phyloP scores from a whole-genome alignment of 2,113 vertebrate genomes.

The Ctenomys sociabilis region DNA sequence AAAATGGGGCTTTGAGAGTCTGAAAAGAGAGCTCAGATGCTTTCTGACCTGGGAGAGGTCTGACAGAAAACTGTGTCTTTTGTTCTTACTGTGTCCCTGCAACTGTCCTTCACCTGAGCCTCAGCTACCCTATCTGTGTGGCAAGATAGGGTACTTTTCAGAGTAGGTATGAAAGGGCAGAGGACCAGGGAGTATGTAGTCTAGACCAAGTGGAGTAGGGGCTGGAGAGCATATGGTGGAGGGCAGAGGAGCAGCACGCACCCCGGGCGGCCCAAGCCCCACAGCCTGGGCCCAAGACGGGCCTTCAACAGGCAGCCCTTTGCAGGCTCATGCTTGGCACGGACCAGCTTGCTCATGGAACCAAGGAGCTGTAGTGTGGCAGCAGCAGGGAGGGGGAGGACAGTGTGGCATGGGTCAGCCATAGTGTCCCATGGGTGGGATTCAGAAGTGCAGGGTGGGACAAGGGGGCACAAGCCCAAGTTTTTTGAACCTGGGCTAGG shows the following conservation, averaged over 20 bases:
- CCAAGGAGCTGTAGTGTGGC: background rate
- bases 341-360: background rate
- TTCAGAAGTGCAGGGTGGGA: background rate
- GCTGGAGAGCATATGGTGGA: background rate
- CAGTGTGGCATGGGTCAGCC: background rate
- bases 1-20: background rate
- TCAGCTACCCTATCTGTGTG: background rate
- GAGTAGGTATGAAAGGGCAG: background rate
- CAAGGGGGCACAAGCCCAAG: background rate
- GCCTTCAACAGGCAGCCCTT: background rate
- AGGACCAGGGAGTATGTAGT: background rate
- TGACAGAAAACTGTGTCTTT: background rate
- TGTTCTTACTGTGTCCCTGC: background rate
- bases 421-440: too few species aligned
- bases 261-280: background rate
- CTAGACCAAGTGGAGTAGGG: background rate
- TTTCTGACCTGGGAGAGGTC: background rate
- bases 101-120: background rate
- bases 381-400: background rate
- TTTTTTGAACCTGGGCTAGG: background rate
- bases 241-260: background rate
- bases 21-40: background rate
- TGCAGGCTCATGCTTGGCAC: too few species aligned
- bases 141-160: background rate
- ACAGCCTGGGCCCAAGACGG: background rate